phyloP scores from a whole-genome alignment of 2,113 vertebrate species.

The Semicossyphus pulcher region DNA sequence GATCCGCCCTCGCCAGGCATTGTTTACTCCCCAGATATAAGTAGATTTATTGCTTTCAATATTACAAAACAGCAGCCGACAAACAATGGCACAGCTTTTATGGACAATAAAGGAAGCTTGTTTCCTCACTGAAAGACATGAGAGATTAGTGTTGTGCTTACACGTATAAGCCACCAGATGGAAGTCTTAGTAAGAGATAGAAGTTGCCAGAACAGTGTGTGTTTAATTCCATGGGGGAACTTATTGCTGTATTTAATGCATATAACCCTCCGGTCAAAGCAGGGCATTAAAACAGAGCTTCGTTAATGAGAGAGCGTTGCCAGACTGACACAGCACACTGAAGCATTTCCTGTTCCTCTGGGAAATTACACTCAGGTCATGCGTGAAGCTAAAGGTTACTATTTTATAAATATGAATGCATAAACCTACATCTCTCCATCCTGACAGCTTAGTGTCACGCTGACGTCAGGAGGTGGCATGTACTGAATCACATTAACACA shows the following conservation, averaged over 20 bases:
- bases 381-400: slow-evolving; percentile 9
- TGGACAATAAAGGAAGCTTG: not conserved
- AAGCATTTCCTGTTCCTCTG: slow-evolving; percentile 1
- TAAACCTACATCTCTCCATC: not conserved
- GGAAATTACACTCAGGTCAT: slow-evolving; percentile 20
- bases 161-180: slow-evolving; percentile 67
- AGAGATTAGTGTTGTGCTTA: slow-evolving; percentile 31
- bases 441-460: slow-evolving; percentile 2
- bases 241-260: slow-evolving; percentile 27
- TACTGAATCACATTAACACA: slow-evolving; percentile 2
- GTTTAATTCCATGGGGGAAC: slow-evolving; percentile 17
- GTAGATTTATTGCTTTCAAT: not conserved
- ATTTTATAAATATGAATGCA: slow-evolving; percentile 2
- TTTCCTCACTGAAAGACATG: not conserved
- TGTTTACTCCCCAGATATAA: slow-evolving; percentile 25
- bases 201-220: not conserved
- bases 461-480: not conserved
- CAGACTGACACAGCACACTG: not conserved
- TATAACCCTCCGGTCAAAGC: slow-evolving; percentile 22
- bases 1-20: not conserved
- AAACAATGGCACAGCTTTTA: slow-evolving; percentile 7
- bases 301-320: not conserved
- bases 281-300: slow-evolving; percentile 7
- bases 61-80: not conserved
- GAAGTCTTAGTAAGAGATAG: slow-evolving; percentile 39